Evolutionary conservation across 2,888 invertebrate species (phyloP), one percentile per base, ranked within the genome.

Genomic region (Cheilosia vernalis): DNA sequence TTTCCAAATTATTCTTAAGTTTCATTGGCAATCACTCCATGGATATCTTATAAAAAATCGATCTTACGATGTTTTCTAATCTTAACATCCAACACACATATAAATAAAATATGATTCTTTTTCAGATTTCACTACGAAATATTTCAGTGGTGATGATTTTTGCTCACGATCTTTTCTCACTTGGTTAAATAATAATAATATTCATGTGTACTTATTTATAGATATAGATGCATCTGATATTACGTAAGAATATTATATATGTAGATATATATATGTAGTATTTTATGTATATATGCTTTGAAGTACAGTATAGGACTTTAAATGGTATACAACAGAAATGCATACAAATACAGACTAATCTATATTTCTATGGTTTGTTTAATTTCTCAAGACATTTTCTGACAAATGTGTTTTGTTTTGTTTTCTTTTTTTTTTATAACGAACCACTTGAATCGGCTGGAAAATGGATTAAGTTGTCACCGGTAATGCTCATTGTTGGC

Each of bases 401-500:
- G 44, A 64, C 58, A 30, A 42, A 53, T 49, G 9, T 72, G 19
- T 67, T 72, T 67, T 17, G 21, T 27, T 27, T 27, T 6, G 0
- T n/a, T n/a, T n/a, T n/a, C n/a, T n/a, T n/a, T n/a, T 7, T 6
- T 21, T 85, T 77, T 77, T 70, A 87, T 74, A 88, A 78, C 78
- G 95, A 95, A 89, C 95, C 94, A 89, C 95, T 95, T 83, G 95
- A 95, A 90, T 96, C 96, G 0, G 95, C 96, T 15, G 95, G 96
- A 93, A 96, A 96, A 91, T 96, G 96, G 91, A 96, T 94, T 89
- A 95, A 93, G 90, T 95, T 95, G 90, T 96, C 96, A 67, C 95
- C 95, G 88, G 95, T 95, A 90, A 95, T 95, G 88, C 96, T 96
- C 30, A 96, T 95, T 3, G 96, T 96, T 30, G 96, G 96, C 19